Percentiles rank a stretch among this genome's conserved stretches.
Evolutionary conservation across 2,113 vertebrate species (phyloP).

Genomic region (Amblyornis subalaris): DNA sequence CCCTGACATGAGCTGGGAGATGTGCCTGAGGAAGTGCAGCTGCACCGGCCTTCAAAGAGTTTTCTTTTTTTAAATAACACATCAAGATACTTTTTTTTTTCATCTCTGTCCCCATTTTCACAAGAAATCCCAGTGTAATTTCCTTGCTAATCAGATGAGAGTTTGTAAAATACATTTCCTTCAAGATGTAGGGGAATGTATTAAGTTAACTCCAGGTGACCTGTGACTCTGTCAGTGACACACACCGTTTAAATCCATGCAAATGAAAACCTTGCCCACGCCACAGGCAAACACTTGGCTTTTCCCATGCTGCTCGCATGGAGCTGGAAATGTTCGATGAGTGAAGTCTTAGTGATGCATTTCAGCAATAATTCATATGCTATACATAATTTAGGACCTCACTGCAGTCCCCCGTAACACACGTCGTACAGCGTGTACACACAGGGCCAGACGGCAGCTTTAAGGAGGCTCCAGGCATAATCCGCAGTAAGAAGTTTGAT

Average conservation of each 20-base stretch:
- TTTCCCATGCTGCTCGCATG: not conserved
- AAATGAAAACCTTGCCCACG: not conserved
- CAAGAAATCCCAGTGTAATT: not conserved
- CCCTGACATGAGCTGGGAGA: not conserved
- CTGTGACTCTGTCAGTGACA: not conserved
- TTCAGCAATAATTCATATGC: conserved; percentile 55
- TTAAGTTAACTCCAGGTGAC: not conserved
- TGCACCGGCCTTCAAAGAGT: not conserved
- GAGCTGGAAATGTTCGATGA: not conserved
- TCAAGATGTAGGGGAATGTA: not conserved
- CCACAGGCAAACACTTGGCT: not conserved
- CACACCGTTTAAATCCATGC: not conserved
- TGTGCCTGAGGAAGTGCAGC: not conserved
- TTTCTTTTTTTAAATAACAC: not conserved
- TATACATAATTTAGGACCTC: conserved; percentile 55
- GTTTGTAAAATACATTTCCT: not conserved
- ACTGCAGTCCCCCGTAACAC: not conserved
- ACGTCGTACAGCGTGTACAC: not conserved
- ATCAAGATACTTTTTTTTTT: not conserved
- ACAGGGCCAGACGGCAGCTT: not conserved
- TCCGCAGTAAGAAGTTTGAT: conserved; percentile 39
- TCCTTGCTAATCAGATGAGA: conserved; percentile 24
- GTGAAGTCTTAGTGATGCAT: conserved; percentile 14
- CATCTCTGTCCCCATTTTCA: not conserved
- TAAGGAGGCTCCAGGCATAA: conserved; percentile 55